These are phyloP conservation scores for Cinara cedri DNA, from an alignment of 2,888 invertebrate species.

Conservation along the genomic window DNA sequence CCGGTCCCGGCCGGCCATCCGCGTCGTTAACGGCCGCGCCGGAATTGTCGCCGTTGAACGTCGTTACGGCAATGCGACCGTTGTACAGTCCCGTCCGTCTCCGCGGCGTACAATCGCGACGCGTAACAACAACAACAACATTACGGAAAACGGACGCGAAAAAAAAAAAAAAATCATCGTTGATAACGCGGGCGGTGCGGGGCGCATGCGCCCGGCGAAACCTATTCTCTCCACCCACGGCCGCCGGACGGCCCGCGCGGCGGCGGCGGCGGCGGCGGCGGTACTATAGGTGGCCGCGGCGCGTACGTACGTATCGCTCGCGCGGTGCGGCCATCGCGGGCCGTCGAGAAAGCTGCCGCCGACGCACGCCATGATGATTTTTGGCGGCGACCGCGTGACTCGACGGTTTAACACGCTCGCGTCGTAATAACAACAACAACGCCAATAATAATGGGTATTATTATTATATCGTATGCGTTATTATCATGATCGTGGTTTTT, in stretches of 20 bases:
- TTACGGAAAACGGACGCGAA: too few species aligned
- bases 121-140: too few species aligned
- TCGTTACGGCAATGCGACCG: too few species aligned
- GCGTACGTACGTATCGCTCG: constrained; percentile 5
- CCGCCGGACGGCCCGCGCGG: constrained; percentile 4
- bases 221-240: constrained; percentile 41
- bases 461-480: too few species aligned
- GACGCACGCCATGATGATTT: constrained; percentile 22
- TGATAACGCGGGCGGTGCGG: not conserved
- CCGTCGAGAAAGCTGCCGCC: constrained; percentile 35
- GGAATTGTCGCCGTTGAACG: too few species aligned
- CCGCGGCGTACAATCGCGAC: too few species aligned
- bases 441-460: not conserved
- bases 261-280: not conserved
- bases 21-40: too few species aligned
- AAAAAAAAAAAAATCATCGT: not conserved
- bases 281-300: constrained; percentile 9
- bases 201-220: constrained; percentile 13
- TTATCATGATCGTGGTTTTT: too few species aligned
- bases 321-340: constrained; percentile 42
- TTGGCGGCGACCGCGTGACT: not conserved
- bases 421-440: not conserved
- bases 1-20: too few species aligned
- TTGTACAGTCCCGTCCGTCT: too few species aligned
- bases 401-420: not conserved